Base-by-base conservation (phyloP, 2,797 vertebrate species). In the Parambassis ranga region DNA sequence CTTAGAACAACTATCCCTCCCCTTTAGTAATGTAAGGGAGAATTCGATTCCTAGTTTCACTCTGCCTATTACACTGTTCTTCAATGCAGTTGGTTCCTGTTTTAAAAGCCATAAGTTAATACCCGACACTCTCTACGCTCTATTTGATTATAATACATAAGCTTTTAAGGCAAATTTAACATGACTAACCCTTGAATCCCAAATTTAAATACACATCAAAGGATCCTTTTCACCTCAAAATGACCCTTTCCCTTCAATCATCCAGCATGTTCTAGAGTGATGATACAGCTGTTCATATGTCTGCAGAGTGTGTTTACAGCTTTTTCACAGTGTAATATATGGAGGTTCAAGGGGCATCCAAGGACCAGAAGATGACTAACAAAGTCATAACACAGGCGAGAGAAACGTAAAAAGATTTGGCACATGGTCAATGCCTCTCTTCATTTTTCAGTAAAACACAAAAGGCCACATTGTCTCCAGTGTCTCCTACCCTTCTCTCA, bases 311-410 rank as follows among this genome's bases (percentile, higher is more conserved):
- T 63, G 33, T 76, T 64, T 37, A 52, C 37, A 58, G 41, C 47
- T 65, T 37, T 7, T 57, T 66, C 13, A 0, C 16, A 41, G 49
- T 61, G 1, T 16, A 35, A 56, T 36, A 55, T 24, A 52, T 39
- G 31, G 57, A 59, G 59, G 58, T 26, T 52, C 44, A 56, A 62
- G 58, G 33, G 43, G 64, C 65, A 56, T 70, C 37, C 37, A 4
- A 66, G 57, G 62, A 56, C 19, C 42, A 15, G 14, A 27, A 56
- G 77, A 71, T 39, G 66, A 86, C 65, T 78, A 87, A 88, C 79
- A 77, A 68, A 74, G 79, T 77, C 83, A 77, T 52, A 71, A 65
- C 68, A 49, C 27, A 11, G 61, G 58, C 5, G 43, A 74, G 37
- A 26, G 57, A 51, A 31, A 26, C 7, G 8, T 35, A 31, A 66